These are phyloP conservation scores for Pseudois nayaur DNA, from an alignment of 2,113 vertebrate species.

Conservation along the genomic window DNA sequence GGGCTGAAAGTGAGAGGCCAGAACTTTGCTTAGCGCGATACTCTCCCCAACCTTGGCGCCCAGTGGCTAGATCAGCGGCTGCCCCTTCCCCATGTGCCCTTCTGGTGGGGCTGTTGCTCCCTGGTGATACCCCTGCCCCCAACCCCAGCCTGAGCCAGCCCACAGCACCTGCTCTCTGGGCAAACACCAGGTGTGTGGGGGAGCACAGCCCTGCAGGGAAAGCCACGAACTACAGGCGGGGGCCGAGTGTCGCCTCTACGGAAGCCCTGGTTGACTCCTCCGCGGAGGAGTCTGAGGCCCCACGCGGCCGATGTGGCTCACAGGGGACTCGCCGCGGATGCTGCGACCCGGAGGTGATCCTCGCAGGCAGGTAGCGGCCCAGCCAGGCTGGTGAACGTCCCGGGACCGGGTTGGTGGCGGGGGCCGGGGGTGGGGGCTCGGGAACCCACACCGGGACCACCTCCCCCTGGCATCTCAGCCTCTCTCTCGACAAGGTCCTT, in stretches of 20 bases:
- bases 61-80: background rate
- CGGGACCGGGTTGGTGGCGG: background rate
- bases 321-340: background rate
- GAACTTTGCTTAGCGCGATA: background rate
- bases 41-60: background rate
- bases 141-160: background rate
- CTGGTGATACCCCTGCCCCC: background rate
- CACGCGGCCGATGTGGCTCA: background rate
- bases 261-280: conserved; percentile 15
- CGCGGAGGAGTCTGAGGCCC: background rate
- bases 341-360: background rate
- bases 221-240: background rate
- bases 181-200: background rate
- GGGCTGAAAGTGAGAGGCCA: background rate
- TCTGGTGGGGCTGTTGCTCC: background rate
- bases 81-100: background rate
- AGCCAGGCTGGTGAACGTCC: background rate
- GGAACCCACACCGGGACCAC: fast-evolving
- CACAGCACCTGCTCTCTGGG: background rate
- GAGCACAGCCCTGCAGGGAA: background rate
- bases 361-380: background rate
- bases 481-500: background rate
- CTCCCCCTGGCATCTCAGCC: background rate
- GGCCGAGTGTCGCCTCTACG: background rate
- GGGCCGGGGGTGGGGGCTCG: fast-evolving